Conservation (phyloP, 2,113 vertebrate genomes). For the Bambusicola thoracicus region DNA sequence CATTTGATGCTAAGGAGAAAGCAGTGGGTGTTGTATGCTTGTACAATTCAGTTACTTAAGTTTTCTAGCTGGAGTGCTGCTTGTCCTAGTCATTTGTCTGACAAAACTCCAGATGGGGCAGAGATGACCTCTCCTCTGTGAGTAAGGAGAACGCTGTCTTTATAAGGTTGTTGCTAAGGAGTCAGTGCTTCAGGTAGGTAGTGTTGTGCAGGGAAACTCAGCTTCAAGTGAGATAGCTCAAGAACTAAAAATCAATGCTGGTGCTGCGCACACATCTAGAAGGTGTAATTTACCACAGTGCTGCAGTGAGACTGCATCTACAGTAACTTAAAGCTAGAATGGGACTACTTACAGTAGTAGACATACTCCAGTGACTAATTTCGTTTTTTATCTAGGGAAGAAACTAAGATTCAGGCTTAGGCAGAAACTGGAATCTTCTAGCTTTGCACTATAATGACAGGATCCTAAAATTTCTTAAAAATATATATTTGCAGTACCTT, state of each 20-base stretch:
- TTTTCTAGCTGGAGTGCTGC: background rate
- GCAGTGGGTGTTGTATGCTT: background rate
- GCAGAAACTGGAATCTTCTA: background rate
- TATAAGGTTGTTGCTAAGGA: background rate
- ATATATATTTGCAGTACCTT: background rate
- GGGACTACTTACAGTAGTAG: accelerated
- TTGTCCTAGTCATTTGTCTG: background rate
- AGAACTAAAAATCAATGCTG: background rate
- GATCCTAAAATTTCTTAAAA: background rate
- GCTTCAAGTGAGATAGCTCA: background rate
- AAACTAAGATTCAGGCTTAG: background rate
- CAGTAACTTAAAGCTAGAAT: background rate
- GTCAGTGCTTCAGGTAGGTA: accelerated
- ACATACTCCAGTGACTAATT: background rate
- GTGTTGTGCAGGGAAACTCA: no score
- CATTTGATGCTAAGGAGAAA: background rate
- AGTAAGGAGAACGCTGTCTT: background rate
- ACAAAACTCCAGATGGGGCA: background rate
- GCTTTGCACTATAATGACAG: background rate
- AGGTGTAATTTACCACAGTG: background rate
- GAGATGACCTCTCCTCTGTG: background rate
- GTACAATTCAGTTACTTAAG: background rate
- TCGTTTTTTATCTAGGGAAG: background rate
- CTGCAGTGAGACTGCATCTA: background rate
- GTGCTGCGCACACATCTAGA: accelerated